Base-by-base conservation (phyloP, 1,140 invertebrate species). In the Pygmarrhopalites habei region DNA sequence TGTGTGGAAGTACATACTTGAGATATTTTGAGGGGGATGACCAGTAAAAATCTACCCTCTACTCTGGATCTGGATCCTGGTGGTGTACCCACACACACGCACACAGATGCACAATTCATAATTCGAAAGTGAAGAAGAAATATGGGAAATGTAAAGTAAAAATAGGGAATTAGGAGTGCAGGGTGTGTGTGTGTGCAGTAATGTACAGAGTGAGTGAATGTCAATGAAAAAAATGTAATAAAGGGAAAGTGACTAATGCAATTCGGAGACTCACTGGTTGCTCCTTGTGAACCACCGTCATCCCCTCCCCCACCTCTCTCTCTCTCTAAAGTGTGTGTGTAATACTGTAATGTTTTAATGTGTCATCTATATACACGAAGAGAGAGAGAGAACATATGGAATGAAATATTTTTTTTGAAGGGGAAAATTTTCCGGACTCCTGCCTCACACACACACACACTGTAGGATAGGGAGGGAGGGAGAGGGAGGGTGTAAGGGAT, bases 391-490 rank as follows among this genome's bases (percentile, higher is more conserved):
- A 52, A 49, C 49, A 61, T 52, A 53, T 52, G 49, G 47, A 61
- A 49, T 61, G 21, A 56, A 39, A 61, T 32, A 61, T 52, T 61
- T 61, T 61, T 61, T n/a, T n/a, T n/a, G n/a, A 35, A 52, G 46
- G 59, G 59, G 58, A 39, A 60, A 47, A 60, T 60, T 60, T 60
- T 60, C 58, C 44, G 58, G 58, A 60, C 58, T 49, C 44, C 5
- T 49, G 41, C 35, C 41, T 26, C 43, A 21, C 28, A 47, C 58
- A 51, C 49, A 46, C 35, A 30, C 47, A 49, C n/a, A 51, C 44
- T 17, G 28, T 2, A 30, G 35, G 25, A 26, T 41, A 7, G 26
- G 57, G 46, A 58, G 28, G 41, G 57, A 30, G 14, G 4, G 32
- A 35, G 15, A 35, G 32, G n/a, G 32, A 21, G 32, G 32, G 44